Base-by-base conservation (phyloP, 2,797 vertebrate genomes). In the Phalloptychus januarius region DNA sequence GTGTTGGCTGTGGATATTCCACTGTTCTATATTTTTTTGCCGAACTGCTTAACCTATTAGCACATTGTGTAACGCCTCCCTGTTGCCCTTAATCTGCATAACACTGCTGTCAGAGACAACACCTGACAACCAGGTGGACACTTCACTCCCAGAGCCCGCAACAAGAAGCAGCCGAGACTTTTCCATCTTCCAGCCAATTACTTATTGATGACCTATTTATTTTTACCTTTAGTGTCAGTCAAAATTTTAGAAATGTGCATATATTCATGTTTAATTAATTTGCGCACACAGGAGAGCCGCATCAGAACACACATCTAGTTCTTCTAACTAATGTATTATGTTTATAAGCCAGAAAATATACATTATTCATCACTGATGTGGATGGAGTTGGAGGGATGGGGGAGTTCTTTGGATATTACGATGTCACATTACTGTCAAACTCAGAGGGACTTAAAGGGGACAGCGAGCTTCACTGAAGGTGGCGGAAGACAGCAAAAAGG, bases 151-250 rank as follows among this genome's bases (percentile, higher is more conserved):
- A 85, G 45, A 23, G 73, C 36, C 36, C 63, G 13, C 52, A 79
- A 67, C 20, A 77, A 84, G 50, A n/a, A 74, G 77, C 76, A 50
- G 63, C 40, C 46, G 70, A 80, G 80, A 79, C 44, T 71, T 79
- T 84, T 74, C 86, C 82, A 71, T 88, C 80, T 82, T 84, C 87
- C 84, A 91, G 94, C 95, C 94, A 95, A 95, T 95, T 94, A 96
- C 95, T 96, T 90, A 95, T 95, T 90, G 85, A 95, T 94, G 95
- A 93, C 90, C 91, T 94, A 94, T 95, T 95, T 95, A 95, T 95
- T 95, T 93, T 93, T 92, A 91, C 91, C 93, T 94, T 92, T 80
- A 88, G 85, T 93, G 94, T 94, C 93, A 93, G 87, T 93, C 93
- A 94, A 85, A 91, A 89, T 74, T 73, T 82, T 72, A 82, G 91